Conservation (phyloP, 30 jellyfish, hydroid and myxozoan species). For the Aurelia aurita region DNA sequence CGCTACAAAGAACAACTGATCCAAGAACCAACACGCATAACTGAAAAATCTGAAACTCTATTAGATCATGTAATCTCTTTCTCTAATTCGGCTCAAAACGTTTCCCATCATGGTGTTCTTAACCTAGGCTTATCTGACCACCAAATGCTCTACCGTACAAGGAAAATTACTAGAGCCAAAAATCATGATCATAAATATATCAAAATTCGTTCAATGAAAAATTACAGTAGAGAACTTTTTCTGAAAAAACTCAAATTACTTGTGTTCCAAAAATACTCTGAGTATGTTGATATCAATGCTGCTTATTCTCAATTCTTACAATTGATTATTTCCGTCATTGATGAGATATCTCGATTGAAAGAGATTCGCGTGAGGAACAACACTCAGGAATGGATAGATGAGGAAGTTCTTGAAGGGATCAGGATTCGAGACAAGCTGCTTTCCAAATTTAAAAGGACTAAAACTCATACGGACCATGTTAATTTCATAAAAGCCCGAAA, state of each 20-base stretch:
- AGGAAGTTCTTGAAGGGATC: constrained; percentile 47
- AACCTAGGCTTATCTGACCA: too few relatives aligned
- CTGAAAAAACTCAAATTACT: constrained; percentile 1
- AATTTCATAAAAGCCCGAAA: too few relatives aligned
- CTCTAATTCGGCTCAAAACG: too few relatives aligned
- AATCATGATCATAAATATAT: not conserved
- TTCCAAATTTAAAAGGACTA: too few relatives aligned
- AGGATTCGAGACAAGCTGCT: too few relatives aligned
- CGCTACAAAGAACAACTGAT: constrained; percentile 20
- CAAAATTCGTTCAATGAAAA: constrained; percentile 9
- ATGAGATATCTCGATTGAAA: constrained; percentile 26
- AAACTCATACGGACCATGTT: too few relatives aligned
- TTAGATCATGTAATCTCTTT: too few relatives aligned
- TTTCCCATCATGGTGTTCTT: too few relatives aligned
- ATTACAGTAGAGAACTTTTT: constrained; percentile 20
- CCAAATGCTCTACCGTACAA: too few relatives aligned
- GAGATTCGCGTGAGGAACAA: constrained; percentile 38
- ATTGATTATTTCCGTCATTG: constrained; percentile 14
- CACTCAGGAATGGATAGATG: constrained; percentile 50
- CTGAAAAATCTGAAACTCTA: too few relatives aligned
- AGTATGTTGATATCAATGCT: constrained; percentile 22
- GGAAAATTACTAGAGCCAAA: constrained; percentile 40
- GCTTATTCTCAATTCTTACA: constrained; percentile 33
- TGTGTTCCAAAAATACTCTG: constrained; percentile 17
- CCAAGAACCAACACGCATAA: too few relatives aligned